A percentile compares a stretch with the other conserved stretches of the same genome.
These are phyloP conservation scores for Plemyria rubiginata DNA, from an alignment of 2,888 invertebrate genomes.

Conservation along the genomic window DNA sequence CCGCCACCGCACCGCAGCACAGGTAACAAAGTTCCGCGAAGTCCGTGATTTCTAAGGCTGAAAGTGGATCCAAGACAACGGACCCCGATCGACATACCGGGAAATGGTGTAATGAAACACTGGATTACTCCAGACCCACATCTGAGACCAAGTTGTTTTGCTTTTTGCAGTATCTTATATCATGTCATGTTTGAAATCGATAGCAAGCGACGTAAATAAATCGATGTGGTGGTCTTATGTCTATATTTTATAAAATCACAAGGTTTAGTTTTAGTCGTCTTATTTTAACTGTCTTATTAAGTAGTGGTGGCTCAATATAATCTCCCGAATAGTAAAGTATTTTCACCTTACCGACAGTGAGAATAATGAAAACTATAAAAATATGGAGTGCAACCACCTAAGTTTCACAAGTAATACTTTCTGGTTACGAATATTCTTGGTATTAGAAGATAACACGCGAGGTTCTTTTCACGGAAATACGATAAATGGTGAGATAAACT, in stretches of 20 bases:
- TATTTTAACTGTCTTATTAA: no score
- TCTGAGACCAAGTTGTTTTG: constrained; percentile 48
- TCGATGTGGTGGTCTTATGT: constrained; percentile 69
- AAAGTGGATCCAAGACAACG: constrained; percentile 71
- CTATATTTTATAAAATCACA: not conserved
- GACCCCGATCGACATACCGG: constrained; percentile 18
- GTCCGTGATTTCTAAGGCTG: constrained; percentile 82
- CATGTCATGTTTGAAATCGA: constrained; percentile 45
- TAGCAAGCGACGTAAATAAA: constrained; percentile 36
- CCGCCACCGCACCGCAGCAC: constrained; percentile 73
- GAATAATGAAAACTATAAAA: not conserved
- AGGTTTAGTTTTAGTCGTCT: no score
- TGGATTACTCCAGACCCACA: constrained; percentile 41
- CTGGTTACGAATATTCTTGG: constrained; percentile 56
- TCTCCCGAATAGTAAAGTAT: no score
- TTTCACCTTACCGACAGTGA: not conserved
- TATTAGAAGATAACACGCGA: constrained; percentile 66
- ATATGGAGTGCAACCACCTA: constrained; percentile 15
- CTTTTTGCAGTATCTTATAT: constrained; percentile 60
- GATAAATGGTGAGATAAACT: constrained; percentile 75
- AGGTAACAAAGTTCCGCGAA: constrained; percentile 85
- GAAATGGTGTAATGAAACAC: constrained; percentile 37
- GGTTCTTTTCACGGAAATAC: constrained; percentile 73
- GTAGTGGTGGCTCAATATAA: no score
- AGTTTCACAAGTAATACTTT: constrained; percentile 20